Evolutionary conservation across 2,113 vertebrate genomes (phyloP).

Genomic region (Larimichthys polyactis): DNA sequence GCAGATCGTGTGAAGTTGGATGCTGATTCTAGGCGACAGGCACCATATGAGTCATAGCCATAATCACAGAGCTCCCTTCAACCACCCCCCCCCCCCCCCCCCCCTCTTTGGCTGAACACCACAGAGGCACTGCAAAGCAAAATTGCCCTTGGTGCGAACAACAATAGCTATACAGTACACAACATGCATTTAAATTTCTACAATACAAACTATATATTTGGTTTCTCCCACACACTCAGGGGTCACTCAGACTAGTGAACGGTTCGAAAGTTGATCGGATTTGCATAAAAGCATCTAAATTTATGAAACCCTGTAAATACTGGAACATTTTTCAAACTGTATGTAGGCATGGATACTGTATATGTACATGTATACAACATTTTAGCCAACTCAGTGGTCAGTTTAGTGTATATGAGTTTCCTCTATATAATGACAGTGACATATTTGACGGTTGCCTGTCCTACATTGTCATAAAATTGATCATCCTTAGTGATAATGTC

Average conservation of each 20-base stretch:
- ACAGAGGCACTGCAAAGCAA: constrained; percentile 46
- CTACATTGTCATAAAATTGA: neutral
- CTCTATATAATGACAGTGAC: neutral
- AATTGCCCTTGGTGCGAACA: constrained; percentile 35
- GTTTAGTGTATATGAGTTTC: neutral
- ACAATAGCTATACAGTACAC: constrained; percentile 20
- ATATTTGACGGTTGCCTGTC: neutral
- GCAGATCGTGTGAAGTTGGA: constrained; percentile 75
- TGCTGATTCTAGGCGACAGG: constrained; percentile 80
- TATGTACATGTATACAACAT: neutral
- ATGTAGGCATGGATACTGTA: neutral
- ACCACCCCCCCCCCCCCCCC: constrained; percentile 9
- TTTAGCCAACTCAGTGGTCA: neutral
- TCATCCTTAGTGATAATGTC: neutral
- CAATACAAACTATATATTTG: neutral
- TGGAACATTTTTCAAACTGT: neutral
- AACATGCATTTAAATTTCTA: constrained; percentile 1
- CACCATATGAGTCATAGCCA: constrained; percentile 78
- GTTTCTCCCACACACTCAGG: neutral
- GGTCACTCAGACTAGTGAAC: neutral
- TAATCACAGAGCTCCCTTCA: constrained; percentile 70
- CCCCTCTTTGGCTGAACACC: constrained; percentile 33
- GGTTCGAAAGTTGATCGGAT: neutral
- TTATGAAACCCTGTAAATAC: neutral
- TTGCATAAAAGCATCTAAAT: neutral